phyloP scores from a whole-genome alignment of 1,140 invertebrate genomes.

The Bombyx mori region DNA sequence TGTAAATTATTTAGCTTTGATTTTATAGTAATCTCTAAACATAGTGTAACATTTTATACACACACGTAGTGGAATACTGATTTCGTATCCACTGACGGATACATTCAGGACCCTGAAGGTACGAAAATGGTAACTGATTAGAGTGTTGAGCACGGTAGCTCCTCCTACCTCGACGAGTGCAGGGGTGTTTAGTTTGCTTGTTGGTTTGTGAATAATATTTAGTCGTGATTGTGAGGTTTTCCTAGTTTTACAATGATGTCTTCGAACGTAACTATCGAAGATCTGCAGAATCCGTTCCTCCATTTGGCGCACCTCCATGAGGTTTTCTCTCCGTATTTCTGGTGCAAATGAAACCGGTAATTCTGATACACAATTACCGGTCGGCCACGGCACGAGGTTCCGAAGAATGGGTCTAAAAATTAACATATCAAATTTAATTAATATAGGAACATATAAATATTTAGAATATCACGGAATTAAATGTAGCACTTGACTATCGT shows the following conservation, averaged over 20 bases:
- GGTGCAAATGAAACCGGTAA: constrained; percentile 2
- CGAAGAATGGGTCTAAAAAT: constrained; percentile 3
- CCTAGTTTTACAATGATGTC: constrained; percentile 19
- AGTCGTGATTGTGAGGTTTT: constrained; percentile 30
- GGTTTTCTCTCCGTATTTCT: not conserved
- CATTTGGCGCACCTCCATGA: constrained; percentile 12
- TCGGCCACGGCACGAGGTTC: constrained; percentile 1
- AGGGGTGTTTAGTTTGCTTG: too few relatives aligned
- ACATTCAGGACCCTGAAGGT: too few relatives aligned
- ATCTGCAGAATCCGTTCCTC: constrained; percentile 16
- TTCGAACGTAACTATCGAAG: constrained; percentile 15
- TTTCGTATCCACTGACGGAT: too few relatives aligned
- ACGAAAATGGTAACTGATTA: too few relatives aligned
- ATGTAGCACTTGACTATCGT: too few relatives aligned
- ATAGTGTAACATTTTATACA: too few relatives aligned
- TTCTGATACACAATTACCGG: constrained; percentile 1
- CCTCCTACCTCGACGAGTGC: too few relatives aligned
- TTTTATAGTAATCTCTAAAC: too few relatives aligned
- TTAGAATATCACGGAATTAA: too few relatives aligned
- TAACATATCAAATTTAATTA: not conserved
- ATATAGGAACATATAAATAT: not conserved
- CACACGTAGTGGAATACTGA: too few relatives aligned
- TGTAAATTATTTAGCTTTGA: too few relatives aligned
- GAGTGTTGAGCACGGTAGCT: too few relatives aligned
- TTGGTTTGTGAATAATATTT: not conserved